Evolutionary conservation across 2,797 vertebrate genomes (phyloP).

Genomic region (Lophotriccus pileatus): DNA sequence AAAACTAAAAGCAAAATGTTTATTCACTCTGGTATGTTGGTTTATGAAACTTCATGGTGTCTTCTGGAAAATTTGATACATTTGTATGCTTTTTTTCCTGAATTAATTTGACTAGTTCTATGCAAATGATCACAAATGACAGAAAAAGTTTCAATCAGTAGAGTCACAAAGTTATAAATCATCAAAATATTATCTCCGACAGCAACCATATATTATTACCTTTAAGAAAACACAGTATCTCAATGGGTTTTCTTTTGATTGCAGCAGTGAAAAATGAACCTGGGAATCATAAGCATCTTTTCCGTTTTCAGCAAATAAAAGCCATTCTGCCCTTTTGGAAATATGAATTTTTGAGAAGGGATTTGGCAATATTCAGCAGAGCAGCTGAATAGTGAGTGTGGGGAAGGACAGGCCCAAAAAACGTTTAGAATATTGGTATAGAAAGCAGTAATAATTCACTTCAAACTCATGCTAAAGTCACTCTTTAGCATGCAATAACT

Average conservation of each 20-base stretch:
- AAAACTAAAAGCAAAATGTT: conserved; percentile 43
- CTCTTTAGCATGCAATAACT: background rate
- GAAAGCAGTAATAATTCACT: background rate
- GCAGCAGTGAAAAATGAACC: background rate
- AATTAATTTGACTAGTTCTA: background rate
- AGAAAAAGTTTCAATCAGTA: background rate
- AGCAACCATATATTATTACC: background rate
- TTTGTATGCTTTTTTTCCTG: background rate
- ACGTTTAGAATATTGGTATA: background rate
- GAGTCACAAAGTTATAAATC: background rate
- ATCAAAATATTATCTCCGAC: background rate
- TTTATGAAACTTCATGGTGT: background rate
- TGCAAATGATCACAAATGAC: background rate
- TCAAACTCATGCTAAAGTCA: background rate
- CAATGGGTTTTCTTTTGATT: background rate
- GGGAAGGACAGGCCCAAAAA: background rate
- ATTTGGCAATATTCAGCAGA: background rate
- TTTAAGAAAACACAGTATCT: background rate
- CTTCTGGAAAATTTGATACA: background rate
- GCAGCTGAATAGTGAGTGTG: background rate
- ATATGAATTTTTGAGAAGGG: rapidly evolving
- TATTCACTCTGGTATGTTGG: background rate
- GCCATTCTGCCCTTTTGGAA: background rate
- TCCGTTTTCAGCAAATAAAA: background rate
- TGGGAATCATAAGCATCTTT: background rate